Evolutionary conservation across 1,140 invertebrate species (phyloP).

Genomic region (Adoxophyes honmai): DNA sequence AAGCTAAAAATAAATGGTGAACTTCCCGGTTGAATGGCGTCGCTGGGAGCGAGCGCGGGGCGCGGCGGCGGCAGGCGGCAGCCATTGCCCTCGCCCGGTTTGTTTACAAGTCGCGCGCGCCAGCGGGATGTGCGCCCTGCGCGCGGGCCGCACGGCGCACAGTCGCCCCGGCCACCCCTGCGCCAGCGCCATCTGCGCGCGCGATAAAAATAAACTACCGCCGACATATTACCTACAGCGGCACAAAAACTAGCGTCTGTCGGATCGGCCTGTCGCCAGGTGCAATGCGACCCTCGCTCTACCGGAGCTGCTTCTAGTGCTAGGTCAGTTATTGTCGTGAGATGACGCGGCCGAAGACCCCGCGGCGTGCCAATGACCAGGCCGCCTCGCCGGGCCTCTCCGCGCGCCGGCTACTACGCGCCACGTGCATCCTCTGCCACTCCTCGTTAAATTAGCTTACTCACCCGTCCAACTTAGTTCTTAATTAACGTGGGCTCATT

Average conservation of each 20-base stretch:
- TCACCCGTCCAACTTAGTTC: no score
- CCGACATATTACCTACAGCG: conserved; percentile 49
- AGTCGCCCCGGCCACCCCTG: conserved; percentile 44
- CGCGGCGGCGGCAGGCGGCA: conserved; percentile 62
- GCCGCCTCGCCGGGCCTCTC: conserved; percentile 39
- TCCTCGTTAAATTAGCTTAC: no score
- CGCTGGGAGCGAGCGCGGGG: conserved; percentile 60
- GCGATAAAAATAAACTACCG: conserved; percentile 69
- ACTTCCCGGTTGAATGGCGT: conserved; percentile 76
- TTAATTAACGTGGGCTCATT: no score
- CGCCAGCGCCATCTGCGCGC: conserved; percentile 66
- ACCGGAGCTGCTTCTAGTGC: conserved; percentile 50
- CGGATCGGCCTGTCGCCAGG: conserved; percentile 44
- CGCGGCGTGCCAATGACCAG: conserved; percentile 51
- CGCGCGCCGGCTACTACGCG: conserved; percentile 18
- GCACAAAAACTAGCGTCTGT: conserved; percentile 49
- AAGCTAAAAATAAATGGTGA: conserved; percentile 72
- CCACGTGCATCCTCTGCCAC: conserved; percentile 19
- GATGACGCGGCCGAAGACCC: conserved; percentile 39
- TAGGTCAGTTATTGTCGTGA: conserved; percentile 64
- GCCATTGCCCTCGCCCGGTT: conserved; percentile 72
- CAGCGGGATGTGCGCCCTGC: conserved; percentile 48
- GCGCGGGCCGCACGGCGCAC: conserved; percentile 42
- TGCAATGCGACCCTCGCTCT: conserved; percentile 51
- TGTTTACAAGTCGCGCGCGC: conserved; percentile 64